These are phyloP conservation scores for Oscheius sp. DNA, from an alignment of 1,140 invertebrate species.

Conservation along the genomic window DNA sequence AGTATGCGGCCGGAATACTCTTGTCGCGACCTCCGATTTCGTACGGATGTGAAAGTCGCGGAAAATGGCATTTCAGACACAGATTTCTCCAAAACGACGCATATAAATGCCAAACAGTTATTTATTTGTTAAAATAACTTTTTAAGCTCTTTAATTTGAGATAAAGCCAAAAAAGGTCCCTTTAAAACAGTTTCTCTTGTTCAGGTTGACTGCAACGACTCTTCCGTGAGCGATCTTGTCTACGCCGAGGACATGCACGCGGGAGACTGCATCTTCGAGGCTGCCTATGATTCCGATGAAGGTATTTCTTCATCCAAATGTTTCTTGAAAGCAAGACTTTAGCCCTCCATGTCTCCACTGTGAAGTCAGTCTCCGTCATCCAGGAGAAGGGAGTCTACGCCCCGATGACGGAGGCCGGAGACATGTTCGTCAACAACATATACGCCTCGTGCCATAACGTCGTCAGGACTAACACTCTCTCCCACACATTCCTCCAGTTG, in stretches of 20 bases:
- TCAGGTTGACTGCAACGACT: conserved; percentile 24
- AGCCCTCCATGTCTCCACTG: conserved; percentile 4
- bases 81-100: too few relatives aligned
- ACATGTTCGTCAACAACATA: conserved; percentile 47
- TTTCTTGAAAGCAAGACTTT: background rate
- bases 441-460: conserved; percentile 52
- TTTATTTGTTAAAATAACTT: too few relatives aligned
- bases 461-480: conserved; percentile 33
- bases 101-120: too few relatives aligned
- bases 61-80: too few relatives aligned
- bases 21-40: too few relatives aligned
- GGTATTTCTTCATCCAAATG: background rate
- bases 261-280: conserved; percentile 43
- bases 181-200: too few relatives aligned
- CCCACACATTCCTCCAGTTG: conserved; percentile 42
- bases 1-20: too few relatives aligned
- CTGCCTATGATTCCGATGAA: background rate
- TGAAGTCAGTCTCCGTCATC: conserved; percentile 27
- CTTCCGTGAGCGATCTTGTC: conserved; percentile 28
- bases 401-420: conserved; percentile 48
- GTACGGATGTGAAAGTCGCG: too few relatives aligned
- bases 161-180: too few relatives aligned
- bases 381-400: conserved; percentile 44
- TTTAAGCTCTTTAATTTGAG: too few relatives aligned
- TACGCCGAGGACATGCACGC: conserved; percentile 42